Percentiles rank a stretch among this genome's conserved stretches.
Conservation (phyloP, 37 sponge, comb jelly and placozoan genomes). For the Ianthella basta region DNA sequence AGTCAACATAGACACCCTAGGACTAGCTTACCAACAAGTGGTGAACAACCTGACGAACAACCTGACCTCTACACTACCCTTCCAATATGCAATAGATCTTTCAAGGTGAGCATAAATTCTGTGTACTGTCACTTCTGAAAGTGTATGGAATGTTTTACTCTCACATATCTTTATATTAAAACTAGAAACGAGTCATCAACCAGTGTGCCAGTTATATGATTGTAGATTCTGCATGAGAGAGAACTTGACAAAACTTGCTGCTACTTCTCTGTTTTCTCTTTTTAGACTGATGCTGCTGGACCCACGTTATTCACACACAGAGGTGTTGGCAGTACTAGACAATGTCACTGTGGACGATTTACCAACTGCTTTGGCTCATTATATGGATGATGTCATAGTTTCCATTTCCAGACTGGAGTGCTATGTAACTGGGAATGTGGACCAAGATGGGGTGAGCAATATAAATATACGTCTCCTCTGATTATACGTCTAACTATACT, state of each 20-base stretch:
- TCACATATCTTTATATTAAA: no score
- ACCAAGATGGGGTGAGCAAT: conserved; percentile 6
- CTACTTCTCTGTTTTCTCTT: background rate
- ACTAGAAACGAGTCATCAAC: no score
- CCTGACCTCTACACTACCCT: conserved; percentile 47
- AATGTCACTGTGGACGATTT: background rate
- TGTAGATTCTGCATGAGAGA: background rate
- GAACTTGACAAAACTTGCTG: no score
- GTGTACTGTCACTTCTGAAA: no score
- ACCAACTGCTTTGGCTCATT: background rate
- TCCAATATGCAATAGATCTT: conserved; percentile 36
- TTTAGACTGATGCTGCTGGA: conserved; percentile 57
- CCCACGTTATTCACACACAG: conserved; percentile 49
- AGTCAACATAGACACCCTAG: background rate
- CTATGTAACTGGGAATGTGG: conserved; percentile 57
- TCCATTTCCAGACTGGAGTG: conserved; percentile 36
- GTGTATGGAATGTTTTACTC: no score
- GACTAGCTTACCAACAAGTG: background rate
- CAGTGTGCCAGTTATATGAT: no score
- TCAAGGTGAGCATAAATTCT: background rate
- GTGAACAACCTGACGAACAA: conserved; percentile 28
- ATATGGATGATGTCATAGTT: background rate
- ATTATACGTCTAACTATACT: background rate
- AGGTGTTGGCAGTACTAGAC: conserved; percentile 5
- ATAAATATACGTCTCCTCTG: no score